phyloP scores from a whole-genome alignment of 1,140 invertebrate genomes.

The Trichomalopsis sarcophagae region DNA sequence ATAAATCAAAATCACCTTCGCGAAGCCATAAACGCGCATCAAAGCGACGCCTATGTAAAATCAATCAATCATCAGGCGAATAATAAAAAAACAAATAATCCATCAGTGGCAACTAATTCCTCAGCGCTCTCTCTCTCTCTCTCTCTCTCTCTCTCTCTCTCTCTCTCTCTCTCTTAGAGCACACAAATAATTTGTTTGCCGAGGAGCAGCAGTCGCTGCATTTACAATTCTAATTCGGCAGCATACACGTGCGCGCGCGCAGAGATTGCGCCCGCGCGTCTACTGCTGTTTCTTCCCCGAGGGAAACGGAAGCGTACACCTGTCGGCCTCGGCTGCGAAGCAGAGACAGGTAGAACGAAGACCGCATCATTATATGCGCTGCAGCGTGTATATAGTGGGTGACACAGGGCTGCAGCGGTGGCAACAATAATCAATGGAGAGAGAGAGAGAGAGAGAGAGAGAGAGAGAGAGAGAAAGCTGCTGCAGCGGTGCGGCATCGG shows the following conservation, averaged over 20 bases:
- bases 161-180: background rate
- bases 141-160: too few species aligned
- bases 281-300: constrained; percentile 15
- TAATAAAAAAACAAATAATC: background rate
- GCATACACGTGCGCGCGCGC: background rate
- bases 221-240: constrained; percentile 27
- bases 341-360: background rate
- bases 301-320: constrained; percentile 34
- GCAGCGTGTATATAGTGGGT: background rate
- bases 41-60: background rate
- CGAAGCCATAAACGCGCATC: background rate
- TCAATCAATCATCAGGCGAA: background rate
- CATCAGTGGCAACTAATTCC: background rate
- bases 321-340: constrained; percentile 18
- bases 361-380: background rate
- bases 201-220: background rate
- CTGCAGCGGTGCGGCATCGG: constrained; percentile 51
- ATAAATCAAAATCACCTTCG: background rate
- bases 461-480: constrained; percentile 26
- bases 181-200: constrained; percentile 16
- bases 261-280: background rate
- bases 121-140: background rate
- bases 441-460: background rate
- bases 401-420: constrained; percentile 6
- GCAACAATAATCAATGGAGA: constrained; percentile 53